These are phyloP conservation scores for Meganola albula DNA, from an alignment of 2,888 invertebrate species.

Conservation along the genomic window DNA sequence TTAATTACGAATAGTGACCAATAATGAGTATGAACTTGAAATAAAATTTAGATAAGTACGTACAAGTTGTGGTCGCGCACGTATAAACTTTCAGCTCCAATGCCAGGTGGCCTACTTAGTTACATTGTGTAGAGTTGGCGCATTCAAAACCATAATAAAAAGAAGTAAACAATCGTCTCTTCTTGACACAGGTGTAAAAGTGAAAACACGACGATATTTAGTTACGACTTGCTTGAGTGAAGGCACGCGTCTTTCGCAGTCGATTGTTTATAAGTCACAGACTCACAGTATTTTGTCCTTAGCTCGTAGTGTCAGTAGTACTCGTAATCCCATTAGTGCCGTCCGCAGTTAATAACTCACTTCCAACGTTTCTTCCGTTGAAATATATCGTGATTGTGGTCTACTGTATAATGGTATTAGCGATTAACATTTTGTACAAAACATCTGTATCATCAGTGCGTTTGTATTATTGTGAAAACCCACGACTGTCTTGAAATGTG, in stretches of 20 bases:
- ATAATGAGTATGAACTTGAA: conserved; percentile 22
- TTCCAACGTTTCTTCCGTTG: conserved; percentile 20
- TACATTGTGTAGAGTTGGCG: conserved; percentile 23
- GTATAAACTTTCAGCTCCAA: conserved; percentile 21
- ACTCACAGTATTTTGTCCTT: conserved; percentile 27
- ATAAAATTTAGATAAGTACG: conserved; percentile 16
- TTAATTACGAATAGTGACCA: conserved; percentile 11
- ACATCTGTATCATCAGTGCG: too few species aligned
- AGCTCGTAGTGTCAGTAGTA: conserved; percentile 23
- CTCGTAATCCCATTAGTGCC: conserved; percentile 24
- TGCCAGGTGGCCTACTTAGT: conserved; percentile 32
- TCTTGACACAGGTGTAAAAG: conserved; percentile 66
- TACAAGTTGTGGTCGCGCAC: conserved; percentile 15
- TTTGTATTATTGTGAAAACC: too few species aligned
- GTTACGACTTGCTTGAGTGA: conserved; percentile 30
- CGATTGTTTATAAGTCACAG: conserved; percentile 27
- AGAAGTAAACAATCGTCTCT: conserved; percentile 53
- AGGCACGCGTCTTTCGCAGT: conserved; percentile 29
- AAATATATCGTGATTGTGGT: conserved; percentile 20
- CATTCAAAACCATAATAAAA: conserved; percentile 34
- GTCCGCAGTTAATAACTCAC: conserved; percentile 30
- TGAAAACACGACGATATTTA: conserved; percentile 48
- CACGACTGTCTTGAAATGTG: too few species aligned
- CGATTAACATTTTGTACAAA: too few species aligned
- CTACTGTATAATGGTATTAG: too few species aligned